Evolutionary conservation across 2,888 invertebrate species (phyloP), one percentile per base, ranked within the genome.

Genomic region (Lacanobia wlatinum): DNA sequence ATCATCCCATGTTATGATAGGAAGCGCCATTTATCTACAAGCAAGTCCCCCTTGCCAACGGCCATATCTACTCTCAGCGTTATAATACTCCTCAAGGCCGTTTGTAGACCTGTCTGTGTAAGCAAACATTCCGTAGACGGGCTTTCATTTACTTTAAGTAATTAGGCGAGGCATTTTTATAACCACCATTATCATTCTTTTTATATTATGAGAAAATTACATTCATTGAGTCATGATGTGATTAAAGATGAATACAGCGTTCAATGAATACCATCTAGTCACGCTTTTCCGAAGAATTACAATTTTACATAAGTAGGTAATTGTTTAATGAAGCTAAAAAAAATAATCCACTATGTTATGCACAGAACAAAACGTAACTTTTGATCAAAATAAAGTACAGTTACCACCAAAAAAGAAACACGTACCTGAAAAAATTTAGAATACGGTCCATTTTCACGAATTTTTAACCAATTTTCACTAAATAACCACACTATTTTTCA

Each of bases 361-460:
- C 12, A 38, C 21, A 34, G 5, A 67, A 56, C 5, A 48, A 12
- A 0, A 66, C 28, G 34, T 16, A 23, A 16, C 5, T 62, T 62
- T 6, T 12, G 3, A 40, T 18, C 9, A 48, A 21, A 46, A 53
- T n/a, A 2, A 16, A 12, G 12, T 16, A 23, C 67, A 3, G 38
- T 53, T 16, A 52, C n/a, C 16, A 59, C 8, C 9, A 0, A 34
- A 56, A 21, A n/a, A 4, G 0, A 14, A 56, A 12, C 43, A 66
- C 78, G 8, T 66, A 78, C 78, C 78, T 78, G 66, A 75, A 79
- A 78, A 38, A 75, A 56, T 48, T n/a, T 59, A 75, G 43, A 34
- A 76, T 10, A 28, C 48, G 4, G 6, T 58, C 4, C 79, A 76
- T 79, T 23, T 61, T 53, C 70, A 78, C 75, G 18, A 12, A 56